Conservation (phyloP, 1,140 invertebrate species). For the Drosophila arizonae region DNA sequence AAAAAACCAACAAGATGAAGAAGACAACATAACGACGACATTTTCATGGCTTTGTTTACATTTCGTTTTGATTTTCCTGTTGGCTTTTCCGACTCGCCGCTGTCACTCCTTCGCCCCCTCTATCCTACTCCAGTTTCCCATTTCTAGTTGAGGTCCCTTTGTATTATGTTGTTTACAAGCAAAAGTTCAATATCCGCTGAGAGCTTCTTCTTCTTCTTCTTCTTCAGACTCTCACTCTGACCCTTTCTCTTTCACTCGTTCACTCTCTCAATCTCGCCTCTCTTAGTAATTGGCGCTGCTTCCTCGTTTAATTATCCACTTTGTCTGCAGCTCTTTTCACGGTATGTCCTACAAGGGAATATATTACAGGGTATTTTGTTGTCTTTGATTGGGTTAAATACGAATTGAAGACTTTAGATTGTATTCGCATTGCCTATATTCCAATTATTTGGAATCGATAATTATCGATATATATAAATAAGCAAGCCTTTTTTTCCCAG, state of each 20-base stretch:
- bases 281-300: too few species aligned
- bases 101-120: not conserved
- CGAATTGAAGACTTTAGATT: too few species aligned
- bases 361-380: too few species aligned
- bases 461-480: too few species aligned
- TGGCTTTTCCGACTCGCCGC: slow-evolving; percentile 22
- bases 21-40: slow-evolving; percentile 62
- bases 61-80: slow-evolving; percentile 50
- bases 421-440: too few species aligned
- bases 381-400: too few species aligned
- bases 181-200: slow-evolving; percentile 64
- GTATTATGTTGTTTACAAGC: slow-evolving; percentile 32
- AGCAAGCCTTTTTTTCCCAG: too few species aligned
- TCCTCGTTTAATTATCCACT: slow-evolving; percentile 66
- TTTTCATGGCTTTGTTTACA: slow-evolving; percentile 74
- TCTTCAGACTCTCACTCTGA: not conserved
- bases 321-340: slow-evolving; percentile 19
- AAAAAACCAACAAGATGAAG: too few species aligned
- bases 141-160: not conserved
- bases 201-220: not conserved
- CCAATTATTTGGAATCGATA: too few species aligned
- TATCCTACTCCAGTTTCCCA: not conserved
- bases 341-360: too few species aligned
- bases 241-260: too few species aligned
- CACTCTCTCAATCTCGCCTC: not conserved